Conservation (phyloP, 2,797 vertebrate genomes). For the Gouania willdenowi region DNA sequence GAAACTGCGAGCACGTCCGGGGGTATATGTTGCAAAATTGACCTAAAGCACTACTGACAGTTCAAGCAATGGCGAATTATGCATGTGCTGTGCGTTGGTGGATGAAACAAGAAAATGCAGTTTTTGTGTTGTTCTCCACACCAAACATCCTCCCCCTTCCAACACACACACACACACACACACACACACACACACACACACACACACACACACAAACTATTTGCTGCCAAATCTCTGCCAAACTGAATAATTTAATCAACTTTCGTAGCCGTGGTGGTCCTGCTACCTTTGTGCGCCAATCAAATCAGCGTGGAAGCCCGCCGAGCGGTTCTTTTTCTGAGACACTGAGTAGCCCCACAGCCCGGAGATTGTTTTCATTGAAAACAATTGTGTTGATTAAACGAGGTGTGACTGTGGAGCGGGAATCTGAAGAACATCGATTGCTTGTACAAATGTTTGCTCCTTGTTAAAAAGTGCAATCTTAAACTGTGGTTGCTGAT, state of each 20-base stretch:
- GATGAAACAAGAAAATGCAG: conserved; percentile 78
- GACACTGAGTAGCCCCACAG: conserved; percentile 65
- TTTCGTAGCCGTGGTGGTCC: conserved; percentile 62
- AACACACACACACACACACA: no score
- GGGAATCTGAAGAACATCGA: conserved; percentile 68
- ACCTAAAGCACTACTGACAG: conserved; percentile 63
- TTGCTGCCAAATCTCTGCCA: conserved; percentile 77
- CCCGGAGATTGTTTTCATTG: conserved; percentile 73
- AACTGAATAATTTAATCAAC: conserved; percentile 84
- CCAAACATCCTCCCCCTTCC: no score
- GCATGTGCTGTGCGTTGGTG: conserved; percentile 80
- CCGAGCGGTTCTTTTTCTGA: conserved; percentile 65
- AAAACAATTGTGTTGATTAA: conserved; percentile 77
- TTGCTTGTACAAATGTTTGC: conserved; percentile 71
- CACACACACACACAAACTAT: conserved; percentile 76
- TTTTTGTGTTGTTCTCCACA: conserved; percentile 70
- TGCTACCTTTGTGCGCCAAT: conserved; percentile 72
- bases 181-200: no score
- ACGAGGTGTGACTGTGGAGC: conserved; percentile 71
- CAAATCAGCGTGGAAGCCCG: conserved; percentile 66
- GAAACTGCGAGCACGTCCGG: conserved; percentile 67
- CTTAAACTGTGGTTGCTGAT: conserved; percentile 59
- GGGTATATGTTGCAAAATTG: conserved; percentile 70
- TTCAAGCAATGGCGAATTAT: conserved; percentile 78
- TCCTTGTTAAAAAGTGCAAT: conserved; percentile 73